Conservation (phyloP, 2,113 vertebrate genomes). For the Genyomyrus donnyi region DNA sequence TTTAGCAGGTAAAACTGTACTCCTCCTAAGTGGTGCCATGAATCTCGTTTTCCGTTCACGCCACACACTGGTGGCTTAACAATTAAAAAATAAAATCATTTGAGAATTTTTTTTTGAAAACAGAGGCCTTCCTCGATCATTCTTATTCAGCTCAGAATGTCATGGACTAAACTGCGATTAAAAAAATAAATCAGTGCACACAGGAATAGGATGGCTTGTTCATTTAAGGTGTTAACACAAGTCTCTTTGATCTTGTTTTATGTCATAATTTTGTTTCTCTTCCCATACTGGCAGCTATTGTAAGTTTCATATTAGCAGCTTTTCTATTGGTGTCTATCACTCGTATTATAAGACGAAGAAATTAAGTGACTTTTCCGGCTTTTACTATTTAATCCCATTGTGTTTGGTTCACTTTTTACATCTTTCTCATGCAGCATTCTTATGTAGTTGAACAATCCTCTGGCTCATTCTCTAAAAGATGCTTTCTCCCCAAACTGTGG, state of each 20-base stretch:
- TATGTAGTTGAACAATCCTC: background rate
- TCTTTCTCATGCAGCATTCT: background rate
- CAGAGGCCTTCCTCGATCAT: background rate
- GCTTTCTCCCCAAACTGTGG: background rate
- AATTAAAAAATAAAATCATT: background rate
- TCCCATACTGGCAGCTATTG: background rate
- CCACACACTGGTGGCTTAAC: background rate
- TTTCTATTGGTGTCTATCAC: background rate
- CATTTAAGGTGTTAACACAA: background rate
- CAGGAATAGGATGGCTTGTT: background rate
- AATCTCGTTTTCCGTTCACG: background rate
- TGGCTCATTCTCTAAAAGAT: background rate
- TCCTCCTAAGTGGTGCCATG: background rate
- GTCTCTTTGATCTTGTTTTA: background rate
- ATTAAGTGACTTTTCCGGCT: background rate
- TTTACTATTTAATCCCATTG: background rate
- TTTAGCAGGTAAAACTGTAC: background rate
- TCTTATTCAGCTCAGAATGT: background rate
- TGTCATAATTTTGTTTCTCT: background rate
- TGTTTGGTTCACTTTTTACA: slow-evolving; percentile 20
- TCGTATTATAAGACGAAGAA: background rate
- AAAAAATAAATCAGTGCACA: background rate
- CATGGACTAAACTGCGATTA: background rate
- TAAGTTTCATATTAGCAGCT: background rate
- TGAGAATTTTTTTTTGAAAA: background rate